phyloP scores from a whole-genome alignment of 2,797 vertebrate species.

The Gephyroberyx darwinii region DNA sequence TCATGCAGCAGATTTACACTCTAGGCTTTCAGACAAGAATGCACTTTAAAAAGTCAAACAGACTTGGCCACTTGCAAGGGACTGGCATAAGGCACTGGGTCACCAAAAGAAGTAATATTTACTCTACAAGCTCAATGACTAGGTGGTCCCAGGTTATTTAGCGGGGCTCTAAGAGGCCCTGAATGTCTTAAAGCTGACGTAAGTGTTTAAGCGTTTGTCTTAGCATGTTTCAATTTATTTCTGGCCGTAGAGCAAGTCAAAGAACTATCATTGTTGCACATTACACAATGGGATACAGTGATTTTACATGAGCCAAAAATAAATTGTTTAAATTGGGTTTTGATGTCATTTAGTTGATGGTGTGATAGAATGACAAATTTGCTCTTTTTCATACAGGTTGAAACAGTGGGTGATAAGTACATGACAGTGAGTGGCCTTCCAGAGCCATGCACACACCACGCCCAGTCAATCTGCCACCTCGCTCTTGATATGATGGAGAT shows the following conservation, averaged over 20 bases:
- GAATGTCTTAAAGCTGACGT: constrained; percentile 71
- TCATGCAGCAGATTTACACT: constrained; percentile 76
- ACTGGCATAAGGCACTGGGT: constrained; percentile 77
- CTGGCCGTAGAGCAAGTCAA: constrained; percentile 24
- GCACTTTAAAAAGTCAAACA: constrained; percentile 82
- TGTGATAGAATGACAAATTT: constrained; percentile 14
- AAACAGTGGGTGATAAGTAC: constrained; percentile 98
- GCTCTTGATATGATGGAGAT: constrained; percentile 99
- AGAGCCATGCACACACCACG: constrained; percentile 96
- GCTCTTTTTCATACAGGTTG: constrained; percentile 85
- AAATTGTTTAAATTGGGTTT: constrained; percentile 22
- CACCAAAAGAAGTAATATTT: constrained; percentile 86
- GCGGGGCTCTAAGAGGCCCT: constrained; percentile 64
- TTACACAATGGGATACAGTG: constrained; percentile 24
- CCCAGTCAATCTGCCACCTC: constrained; percentile 95
- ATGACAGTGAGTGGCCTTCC: constrained; percentile 99
- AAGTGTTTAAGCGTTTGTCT: constrained; percentile 76
- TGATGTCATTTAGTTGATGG: not conserved
- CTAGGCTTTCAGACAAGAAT: constrained; percentile 84
- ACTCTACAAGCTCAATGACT: constrained; percentile 74
- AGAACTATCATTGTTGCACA: constrained; percentile 23
- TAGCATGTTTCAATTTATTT: constrained; percentile 68
- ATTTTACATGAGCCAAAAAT: constrained; percentile 33
- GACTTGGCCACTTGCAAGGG: constrained; percentile 70
- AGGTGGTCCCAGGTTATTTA: constrained; percentile 78